These are phyloP conservation scores for Sparus aurata DNA, from an alignment of 2,797 vertebrate genomes.

Conservation along the genomic window DNA sequence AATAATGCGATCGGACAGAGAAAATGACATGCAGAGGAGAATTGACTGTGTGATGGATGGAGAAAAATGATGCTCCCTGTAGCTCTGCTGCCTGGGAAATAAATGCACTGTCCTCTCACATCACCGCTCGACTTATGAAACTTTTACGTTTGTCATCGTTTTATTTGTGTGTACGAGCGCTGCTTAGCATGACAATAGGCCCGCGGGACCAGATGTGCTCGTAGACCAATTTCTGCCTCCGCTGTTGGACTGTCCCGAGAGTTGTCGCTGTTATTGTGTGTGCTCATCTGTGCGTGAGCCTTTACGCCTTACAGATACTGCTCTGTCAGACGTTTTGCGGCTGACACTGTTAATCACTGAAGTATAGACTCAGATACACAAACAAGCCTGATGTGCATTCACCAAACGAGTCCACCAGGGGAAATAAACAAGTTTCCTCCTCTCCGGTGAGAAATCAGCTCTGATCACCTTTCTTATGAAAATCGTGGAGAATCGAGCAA, in stretches of 20 bases:
- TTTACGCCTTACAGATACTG: constrained; percentile 43
- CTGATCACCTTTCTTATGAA: constrained; percentile 47
- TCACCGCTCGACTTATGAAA: constrained; percentile 29
- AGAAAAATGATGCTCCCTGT: constrained; percentile 7
- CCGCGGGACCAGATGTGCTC: constrained; percentile 34
- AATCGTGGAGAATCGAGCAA: constrained; percentile 6
- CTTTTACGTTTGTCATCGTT: constrained; percentile 45
- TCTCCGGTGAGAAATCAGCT: constrained; percentile 27
- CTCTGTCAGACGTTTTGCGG: constrained; percentile 58
- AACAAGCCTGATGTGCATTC: constrained; percentile 29
- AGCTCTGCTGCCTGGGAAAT: not conserved
- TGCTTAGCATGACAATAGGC: constrained; percentile 44
- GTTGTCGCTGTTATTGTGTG: constrained; percentile 44
- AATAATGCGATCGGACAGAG: constrained; percentile 43
- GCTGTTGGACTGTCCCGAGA: constrained; percentile 45
- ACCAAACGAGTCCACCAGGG: constrained; percentile 19
- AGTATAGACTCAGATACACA: constrained; percentile 46
- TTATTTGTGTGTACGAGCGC: constrained; percentile 8
- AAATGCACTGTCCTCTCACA: constrained; percentile 23
- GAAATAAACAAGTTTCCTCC: constrained; percentile 50
- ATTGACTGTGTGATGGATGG: constrained; percentile 23
- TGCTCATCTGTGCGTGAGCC: constrained; percentile 44
- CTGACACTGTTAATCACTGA: constrained; percentile 66
- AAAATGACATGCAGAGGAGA: constrained; percentile 35
- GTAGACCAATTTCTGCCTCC: constrained; percentile 36